Percentiles rank a stretch among this genome's conserved stretches.
Conservation (phyloP, 2,888 invertebrate genomes). For the Pammene fasciana region DNA sequence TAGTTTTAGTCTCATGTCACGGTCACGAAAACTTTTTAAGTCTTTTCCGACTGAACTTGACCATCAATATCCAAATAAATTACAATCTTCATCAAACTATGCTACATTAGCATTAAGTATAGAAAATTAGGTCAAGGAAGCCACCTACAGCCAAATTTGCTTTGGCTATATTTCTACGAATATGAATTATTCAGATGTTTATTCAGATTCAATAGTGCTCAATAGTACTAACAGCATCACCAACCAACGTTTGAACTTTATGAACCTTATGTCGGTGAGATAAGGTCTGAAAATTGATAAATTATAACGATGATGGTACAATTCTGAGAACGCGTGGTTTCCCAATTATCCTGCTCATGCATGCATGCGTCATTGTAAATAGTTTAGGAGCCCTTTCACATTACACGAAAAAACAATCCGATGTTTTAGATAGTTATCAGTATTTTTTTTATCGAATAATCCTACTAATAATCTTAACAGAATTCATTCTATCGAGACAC, state of each 20-base stretch:
- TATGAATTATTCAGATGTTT: slow-evolving; percentile 33
- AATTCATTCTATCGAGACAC: no score
- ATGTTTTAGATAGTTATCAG: no score
- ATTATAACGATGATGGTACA: no score
- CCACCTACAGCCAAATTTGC: slow-evolving; percentile 26
- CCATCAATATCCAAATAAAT: slow-evolving; percentile 8
- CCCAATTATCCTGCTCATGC: slow-evolving; percentile 24
- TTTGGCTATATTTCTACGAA: slow-evolving; percentile 20
- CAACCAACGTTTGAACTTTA: not conserved
- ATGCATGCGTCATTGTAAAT: slow-evolving; percentile 26
- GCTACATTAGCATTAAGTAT: slow-evolving; percentile 13
- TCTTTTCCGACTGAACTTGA: slow-evolving; percentile 20
- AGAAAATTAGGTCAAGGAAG: slow-evolving; percentile 34
- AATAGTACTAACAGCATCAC: no score
- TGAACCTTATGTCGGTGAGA: no score
- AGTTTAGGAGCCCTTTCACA: not conserved
- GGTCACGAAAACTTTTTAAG: not conserved
- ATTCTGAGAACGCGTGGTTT: slow-evolving; percentile 23
- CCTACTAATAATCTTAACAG: no score
- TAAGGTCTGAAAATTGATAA: no score
- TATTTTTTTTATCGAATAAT: no score
- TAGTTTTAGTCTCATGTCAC: not conserved
- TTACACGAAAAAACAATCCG: not conserved
- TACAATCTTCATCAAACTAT: not conserved
- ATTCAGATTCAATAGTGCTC: not conserved